Conservation (phyloP, 2,113 vertebrate species). For the Labeo catla region DNA sequence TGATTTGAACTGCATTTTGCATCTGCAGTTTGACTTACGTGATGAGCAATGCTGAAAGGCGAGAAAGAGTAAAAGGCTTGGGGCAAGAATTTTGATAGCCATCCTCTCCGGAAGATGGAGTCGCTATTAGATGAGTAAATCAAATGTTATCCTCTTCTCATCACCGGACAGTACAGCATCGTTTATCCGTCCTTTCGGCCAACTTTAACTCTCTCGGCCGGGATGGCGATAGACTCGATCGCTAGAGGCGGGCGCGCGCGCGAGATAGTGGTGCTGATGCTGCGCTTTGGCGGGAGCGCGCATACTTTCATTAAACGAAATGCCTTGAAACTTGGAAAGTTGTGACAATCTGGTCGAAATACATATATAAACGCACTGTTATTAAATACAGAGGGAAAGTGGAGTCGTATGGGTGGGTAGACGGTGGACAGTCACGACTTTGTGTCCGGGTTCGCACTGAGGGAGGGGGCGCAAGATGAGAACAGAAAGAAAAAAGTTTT, state of each 20-base stretch:
- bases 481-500: constrained; percentile 39
- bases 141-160: constrained; percentile 61
- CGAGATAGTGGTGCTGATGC: constrained; percentile 71
- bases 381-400: background rate
- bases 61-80: constrained; percentile 74
- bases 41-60: constrained; percentile 76
- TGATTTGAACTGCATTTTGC: background rate
- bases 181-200: constrained; percentile 63
- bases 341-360: constrained; percentile 12
- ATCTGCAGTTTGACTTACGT: constrained; percentile 76
- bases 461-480: constrained; percentile 28
- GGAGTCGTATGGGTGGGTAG: background rate
- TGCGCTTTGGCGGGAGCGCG: constrained; percentile 74
- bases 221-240: constrained; percentile 69
- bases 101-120: constrained; percentile 71
- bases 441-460: constrained; percentile 9
- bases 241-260: constrained; percentile 70
- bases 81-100: constrained; percentile 75
- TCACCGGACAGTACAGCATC: constrained; percentile 62
- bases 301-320: constrained; percentile 56
- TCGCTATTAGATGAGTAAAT: constrained; percentile 62
- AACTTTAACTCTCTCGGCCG: constrained; percentile 80
- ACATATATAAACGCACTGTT: background rate
- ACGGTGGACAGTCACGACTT: background rate
- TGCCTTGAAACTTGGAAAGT: constrained; percentile 23